Percentiles rank a stretch among this genome's conserved stretches.
These are phyloP conservation scores for Subacronicta megacephala DNA, from an alignment of 2,888 invertebrate genomes.

Conservation along the genomic window DNA sequence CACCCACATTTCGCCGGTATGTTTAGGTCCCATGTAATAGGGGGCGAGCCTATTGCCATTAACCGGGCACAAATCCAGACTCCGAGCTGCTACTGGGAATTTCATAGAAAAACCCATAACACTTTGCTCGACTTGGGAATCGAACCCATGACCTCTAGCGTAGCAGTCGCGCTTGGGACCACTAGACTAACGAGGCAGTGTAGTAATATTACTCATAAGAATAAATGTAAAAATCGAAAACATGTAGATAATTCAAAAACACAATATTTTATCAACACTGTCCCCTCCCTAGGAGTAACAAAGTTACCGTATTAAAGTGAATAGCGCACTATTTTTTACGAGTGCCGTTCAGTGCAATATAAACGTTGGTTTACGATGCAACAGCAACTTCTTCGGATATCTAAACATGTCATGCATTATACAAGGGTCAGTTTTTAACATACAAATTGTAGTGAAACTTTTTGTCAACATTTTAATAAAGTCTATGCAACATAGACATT, in stretches of 20 bases:
- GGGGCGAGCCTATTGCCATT: too few relatives aligned
- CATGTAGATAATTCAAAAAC: neutral
- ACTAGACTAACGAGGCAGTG: too few relatives aligned
- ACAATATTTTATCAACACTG: constrained; percentile 6
- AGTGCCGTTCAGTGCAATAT: constrained; percentile 29
- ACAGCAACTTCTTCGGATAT: constrained; percentile 22
- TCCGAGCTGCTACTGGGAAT: too few relatives aligned
- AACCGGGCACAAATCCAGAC: too few relatives aligned
- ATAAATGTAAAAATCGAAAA: neutral
- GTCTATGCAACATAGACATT: too few relatives aligned
- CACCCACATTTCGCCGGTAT: too few relatives aligned
- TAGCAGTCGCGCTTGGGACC: too few relatives aligned
- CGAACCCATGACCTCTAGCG: too few relatives aligned
- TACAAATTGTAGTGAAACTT: constrained; percentile 4
- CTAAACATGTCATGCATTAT: constrained; percentile 12
- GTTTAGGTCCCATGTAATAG: too few relatives aligned
- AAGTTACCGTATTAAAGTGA: constrained; percentile 34
- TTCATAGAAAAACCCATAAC: too few relatives aligned
- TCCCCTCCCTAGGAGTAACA: constrained; percentile 32
- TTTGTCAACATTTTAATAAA: constrained; percentile 2
- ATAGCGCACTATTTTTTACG: constrained; percentile 48
- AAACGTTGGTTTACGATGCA: constrained; percentile 38
- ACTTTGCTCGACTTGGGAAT: too few relatives aligned
- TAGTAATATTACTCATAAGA: too few relatives aligned
- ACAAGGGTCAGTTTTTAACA: constrained; percentile 4